Evolutionary conservation across 2,888 invertebrate species (phyloP).

Genomic region (Meliscaeva auricollis): DNA sequence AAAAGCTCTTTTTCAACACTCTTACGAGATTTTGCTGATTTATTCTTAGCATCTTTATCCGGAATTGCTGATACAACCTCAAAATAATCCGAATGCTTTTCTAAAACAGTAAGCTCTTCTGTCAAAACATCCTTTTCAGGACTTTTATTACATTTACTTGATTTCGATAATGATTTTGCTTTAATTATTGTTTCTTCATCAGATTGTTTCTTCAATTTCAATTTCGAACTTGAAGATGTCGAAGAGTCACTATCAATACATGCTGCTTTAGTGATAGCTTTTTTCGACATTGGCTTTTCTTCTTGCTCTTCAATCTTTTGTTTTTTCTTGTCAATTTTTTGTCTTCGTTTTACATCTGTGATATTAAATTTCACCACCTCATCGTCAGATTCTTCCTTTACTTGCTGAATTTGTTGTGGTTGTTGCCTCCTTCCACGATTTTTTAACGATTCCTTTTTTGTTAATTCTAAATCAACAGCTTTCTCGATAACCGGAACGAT

Average conservation of each 20-base stretch:
- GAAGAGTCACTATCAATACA: slow-evolving; percentile 16
- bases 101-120: not conserved
- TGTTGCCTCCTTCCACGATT: slow-evolving; percentile 56
- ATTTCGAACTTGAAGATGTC: slow-evolving; percentile 12
- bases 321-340: slow-evolving; percentile 35
- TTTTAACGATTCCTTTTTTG: slow-evolving; percentile 79
- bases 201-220: slow-evolving; percentile 6
- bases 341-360: slow-evolving; percentile 41
- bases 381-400: slow-evolving; percentile 60
- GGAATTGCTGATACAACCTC: slow-evolving; percentile 5
- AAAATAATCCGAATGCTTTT: not conserved
- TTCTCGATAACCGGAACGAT: slow-evolving; percentile 84
- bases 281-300: not conserved
- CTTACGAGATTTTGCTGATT: slow-evolving; percentile 19
- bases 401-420: slow-evolving; percentile 40
- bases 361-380: slow-evolving; percentile 60
- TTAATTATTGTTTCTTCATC: slow-evolving; percentile 3
- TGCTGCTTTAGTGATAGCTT: not conserved
- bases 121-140: not conserved
- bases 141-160: not conserved
- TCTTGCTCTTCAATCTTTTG: slow-evolving; percentile 19
- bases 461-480: slow-evolving; percentile 80
- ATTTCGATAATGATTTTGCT: slow-evolving; percentile 2
- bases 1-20: slow-evolving; percentile 10
- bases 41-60: slow-evolving; percentile 19